Conservation (phyloP, 2,888 invertebrate species). For the Atethmia centrago region DNA sequence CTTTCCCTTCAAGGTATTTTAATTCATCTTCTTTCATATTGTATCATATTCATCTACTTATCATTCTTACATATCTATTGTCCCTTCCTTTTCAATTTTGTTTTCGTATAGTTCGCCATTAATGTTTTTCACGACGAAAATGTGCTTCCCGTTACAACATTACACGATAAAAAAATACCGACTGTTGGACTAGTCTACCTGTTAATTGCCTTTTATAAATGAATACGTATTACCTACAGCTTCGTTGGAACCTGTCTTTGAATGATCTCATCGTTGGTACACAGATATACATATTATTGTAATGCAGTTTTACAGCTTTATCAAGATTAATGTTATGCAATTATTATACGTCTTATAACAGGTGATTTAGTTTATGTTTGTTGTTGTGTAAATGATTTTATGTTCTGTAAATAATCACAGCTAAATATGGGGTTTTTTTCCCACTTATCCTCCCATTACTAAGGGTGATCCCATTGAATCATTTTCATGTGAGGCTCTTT, state of each 20-base stretch:
- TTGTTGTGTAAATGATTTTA: not conserved
- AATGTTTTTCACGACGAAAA: conserved; percentile 6
- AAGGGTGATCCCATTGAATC: not conserved
- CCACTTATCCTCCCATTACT: not conserved
- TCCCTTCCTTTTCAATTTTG: not conserved
- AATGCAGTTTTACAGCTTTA: conserved; percentile 32
- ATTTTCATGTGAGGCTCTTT: not conserved
- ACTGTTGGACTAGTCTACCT: conserved; percentile 39
- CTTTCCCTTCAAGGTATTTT: not conserved
- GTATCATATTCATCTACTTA: not conserved
- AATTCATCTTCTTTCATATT: not conserved
- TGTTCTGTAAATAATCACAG: not conserved
- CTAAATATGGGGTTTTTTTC: not conserved
- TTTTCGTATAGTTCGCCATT: not conserved
- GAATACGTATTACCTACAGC: conserved; percentile 29
- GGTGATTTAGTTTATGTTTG: not conserved
- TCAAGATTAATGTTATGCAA: conserved; percentile 10
- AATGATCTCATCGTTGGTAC: conserved; percentile 45
- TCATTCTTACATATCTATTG: not conserved
- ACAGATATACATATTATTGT: conserved; percentile 19
- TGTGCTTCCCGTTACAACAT: not conserved
- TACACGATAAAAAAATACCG: conserved; percentile 14
- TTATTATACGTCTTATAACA: not conserved
- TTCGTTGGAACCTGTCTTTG: conserved; percentile 35
- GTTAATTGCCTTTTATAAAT: conserved; percentile 48